Percentiles rank a stretch among this genome's conserved stretches.
phyloP scores from a whole-genome alignment of 2,113 vertebrate genomes.

The Myanophis thanlyinensis region DNA sequence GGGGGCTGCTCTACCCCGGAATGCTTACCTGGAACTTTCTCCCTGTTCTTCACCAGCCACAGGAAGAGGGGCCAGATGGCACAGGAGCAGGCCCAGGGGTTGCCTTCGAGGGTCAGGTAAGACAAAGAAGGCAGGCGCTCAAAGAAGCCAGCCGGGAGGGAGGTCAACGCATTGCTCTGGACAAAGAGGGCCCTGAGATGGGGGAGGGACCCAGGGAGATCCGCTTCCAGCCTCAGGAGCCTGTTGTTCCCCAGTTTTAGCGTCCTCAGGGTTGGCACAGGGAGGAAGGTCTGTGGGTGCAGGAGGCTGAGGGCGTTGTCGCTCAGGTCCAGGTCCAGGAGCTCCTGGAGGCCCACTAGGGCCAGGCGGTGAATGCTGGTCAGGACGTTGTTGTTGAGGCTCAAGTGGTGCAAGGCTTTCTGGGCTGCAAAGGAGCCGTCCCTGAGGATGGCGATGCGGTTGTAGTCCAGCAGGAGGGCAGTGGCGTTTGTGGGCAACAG shows the following conservation, averaged over 20 bases:
- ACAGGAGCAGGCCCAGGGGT: conserved; percentile 76
- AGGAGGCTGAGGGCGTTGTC: conserved; percentile 63
- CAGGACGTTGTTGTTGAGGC: conserved; percentile 67
- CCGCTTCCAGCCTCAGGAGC: conserved; percentile 54
- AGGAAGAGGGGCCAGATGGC: conserved; percentile 66
- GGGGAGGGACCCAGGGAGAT: conserved; percentile 38
- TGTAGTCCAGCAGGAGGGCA: conserved; percentile 61
- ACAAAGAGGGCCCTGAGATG: conserved; percentile 58
- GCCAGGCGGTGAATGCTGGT: conserved; percentile 63
- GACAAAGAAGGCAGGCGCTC: conserved; percentile 25
- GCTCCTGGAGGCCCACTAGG: conserved; percentile 58
- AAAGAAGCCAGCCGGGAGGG: conserved; percentile 27
- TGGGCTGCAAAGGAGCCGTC: conserved; percentile 47
- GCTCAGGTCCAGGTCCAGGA: conserved; percentile 70
- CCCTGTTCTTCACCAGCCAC: conserved; percentile 68
- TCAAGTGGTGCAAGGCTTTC: conserved; percentile 47
- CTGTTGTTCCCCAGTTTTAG: conserved; percentile 67
- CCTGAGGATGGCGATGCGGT: conserved; percentile 55
- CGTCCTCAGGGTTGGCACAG: conserved; percentile 48
- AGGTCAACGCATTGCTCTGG: conserved; percentile 51
- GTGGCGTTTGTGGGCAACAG: conserved; percentile 46
- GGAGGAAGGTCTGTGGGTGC: conserved; percentile 58
- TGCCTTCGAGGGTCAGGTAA: conserved; percentile 54
- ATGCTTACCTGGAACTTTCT: conserved; percentile 66
- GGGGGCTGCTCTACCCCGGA: background rate